Base-by-base conservation (phyloP, 2,797 vertebrate genomes). In the Anomalospiza imberbis region DNA sequence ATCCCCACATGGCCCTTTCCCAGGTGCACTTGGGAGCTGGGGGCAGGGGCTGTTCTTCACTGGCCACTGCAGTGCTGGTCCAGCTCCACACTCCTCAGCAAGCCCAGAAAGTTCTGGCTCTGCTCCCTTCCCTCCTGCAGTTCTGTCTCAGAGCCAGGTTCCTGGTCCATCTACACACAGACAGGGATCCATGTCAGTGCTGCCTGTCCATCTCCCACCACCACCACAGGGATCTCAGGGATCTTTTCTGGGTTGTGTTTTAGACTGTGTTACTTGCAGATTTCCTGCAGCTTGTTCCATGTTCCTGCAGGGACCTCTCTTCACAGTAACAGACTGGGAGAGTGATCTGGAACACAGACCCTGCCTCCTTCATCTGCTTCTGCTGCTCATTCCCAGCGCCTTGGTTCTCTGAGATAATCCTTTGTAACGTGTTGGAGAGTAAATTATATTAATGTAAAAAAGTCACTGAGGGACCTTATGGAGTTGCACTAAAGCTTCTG, bases 151-250 rank as follows among this genome's bases (percentile, higher is more conserved):
- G 45, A 7, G 17, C 17, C 16, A 0, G 36, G 22, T 15, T 55
- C 57, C 42, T 40, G 47, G 57, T 31, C 67, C 34, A 17, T 32
- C 19, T 12, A 12, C 26, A 10, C 9, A 22, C 61, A 10, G 5
- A 15, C 0, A 2, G 36, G 12, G 47, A 10, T n/a, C 42, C 0
- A 0, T 11, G 5, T 44, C 0, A 0, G 13, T 81, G 68, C 45
- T 53, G 4, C 75, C 57, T 9, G 20, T 36, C 79, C 26, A 3
- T 61, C 28, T 68, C 65, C 71, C 29, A 3, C 28, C 0, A 0
- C 24, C 8, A 0, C 12, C 21, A 1, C 13, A 18, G 63, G 57
- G 24, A 13, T 68, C 36, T 17, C 55, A 4, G 36, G 8, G 21
- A 0, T 36, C 80, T 48, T 3, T 10, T 25, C 72, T 54, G 47